Evolutionary conservation across 2,113 vertebrate genomes (phyloP).

Genomic region (Hypomesus transpacificus): DNA sequence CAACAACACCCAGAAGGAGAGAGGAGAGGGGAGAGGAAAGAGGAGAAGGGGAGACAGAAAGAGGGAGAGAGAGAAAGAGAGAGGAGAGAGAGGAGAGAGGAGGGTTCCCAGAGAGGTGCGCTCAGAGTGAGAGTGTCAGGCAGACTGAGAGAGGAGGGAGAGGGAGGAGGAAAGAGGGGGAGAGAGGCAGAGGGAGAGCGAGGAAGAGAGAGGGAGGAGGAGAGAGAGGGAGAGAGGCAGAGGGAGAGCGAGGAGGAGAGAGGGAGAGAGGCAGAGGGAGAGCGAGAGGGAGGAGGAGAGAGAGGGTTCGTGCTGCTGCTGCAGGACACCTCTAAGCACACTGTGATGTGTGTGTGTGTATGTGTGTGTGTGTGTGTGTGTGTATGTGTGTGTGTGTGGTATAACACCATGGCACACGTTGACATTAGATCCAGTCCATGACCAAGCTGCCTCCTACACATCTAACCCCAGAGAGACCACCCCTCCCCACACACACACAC

Average conservation of each 20-base stretch:
- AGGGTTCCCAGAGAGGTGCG: background rate
- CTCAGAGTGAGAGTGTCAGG: slow-evolving; percentile 26
- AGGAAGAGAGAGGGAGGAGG: slow-evolving; percentile 14
- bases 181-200: slow-evolving; percentile 34
- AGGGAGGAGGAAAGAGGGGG: background rate
- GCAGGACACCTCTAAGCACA: slow-evolving; percentile 39
- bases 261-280: slow-evolving; percentile 31
- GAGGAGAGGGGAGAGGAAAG: background rate
- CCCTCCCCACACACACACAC: no score
- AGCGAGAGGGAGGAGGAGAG: slow-evolving; percentile 16
- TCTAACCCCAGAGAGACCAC: no score
- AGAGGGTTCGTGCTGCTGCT: slow-evolving; percentile 31
- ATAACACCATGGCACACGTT: no score
- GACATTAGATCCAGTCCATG: no score
- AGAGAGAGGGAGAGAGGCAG: slow-evolving; percentile 5
- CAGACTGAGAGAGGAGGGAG: background rate
- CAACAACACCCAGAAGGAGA: slow-evolving; percentile 4
- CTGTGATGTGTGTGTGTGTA: background rate
- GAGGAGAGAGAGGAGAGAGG: background rate
- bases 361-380: slow-evolving; percentile 15
- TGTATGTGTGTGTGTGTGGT: background rate
- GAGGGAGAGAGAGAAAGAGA: slow-evolving; percentile 15
- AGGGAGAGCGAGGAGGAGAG: no score
- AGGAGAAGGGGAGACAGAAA: slow-evolving; percentile 19
- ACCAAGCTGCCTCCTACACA: no score